These are phyloP conservation scores for Eublepharis macularius DNA, from an alignment of 2,113 vertebrate genomes.

Conservation along the genomic window DNA sequence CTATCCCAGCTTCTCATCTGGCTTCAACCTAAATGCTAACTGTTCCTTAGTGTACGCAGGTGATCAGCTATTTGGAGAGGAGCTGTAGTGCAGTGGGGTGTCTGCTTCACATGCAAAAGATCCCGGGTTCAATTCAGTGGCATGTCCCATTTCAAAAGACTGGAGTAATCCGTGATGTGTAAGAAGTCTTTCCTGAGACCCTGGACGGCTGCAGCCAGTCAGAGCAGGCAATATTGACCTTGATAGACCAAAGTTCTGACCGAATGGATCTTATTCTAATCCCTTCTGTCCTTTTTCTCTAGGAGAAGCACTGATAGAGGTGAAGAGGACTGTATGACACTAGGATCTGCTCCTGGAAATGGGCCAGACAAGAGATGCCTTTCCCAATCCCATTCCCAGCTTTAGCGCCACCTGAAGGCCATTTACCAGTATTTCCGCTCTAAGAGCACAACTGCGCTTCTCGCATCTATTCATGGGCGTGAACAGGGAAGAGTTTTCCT, in stretches of 20 bases:
- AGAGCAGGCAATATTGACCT: too few species aligned
- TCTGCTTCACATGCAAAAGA: too few species aligned
- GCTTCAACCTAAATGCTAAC: too few species aligned
- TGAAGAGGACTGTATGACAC: conserved; percentile 45
- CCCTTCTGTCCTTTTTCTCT: conserved; percentile 30
- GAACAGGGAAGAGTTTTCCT: conserved; percentile 58
- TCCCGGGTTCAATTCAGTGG: too few species aligned
- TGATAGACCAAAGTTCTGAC: background rate
- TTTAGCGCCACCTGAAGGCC: conserved; percentile 60
- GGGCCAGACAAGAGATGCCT: conserved; percentile 20
- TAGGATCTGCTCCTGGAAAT: conserved; percentile 51
- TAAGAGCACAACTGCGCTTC: conserved; percentile 69
- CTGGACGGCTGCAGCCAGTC: too few species aligned
- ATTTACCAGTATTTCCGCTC: conserved; percentile 68
- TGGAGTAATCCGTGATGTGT: too few species aligned
- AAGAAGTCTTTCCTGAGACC: too few species aligned
- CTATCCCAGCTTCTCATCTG: too few species aligned
- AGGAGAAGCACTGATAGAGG: conserved; percentile 82
- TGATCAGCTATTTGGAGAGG: too few species aligned
- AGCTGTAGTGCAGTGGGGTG: too few species aligned
- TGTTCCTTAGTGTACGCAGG: too few species aligned
- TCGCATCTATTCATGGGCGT: conserved; percentile 42
- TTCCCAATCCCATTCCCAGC: conserved; percentile 32
- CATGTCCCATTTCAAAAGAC: too few species aligned
- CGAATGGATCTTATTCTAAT: background rate